Evolutionary conservation across 1,140 invertebrate species (phyloP), one percentile per base, ranked within the genome.

Genomic region (Ridgeia piscesae): DNA sequence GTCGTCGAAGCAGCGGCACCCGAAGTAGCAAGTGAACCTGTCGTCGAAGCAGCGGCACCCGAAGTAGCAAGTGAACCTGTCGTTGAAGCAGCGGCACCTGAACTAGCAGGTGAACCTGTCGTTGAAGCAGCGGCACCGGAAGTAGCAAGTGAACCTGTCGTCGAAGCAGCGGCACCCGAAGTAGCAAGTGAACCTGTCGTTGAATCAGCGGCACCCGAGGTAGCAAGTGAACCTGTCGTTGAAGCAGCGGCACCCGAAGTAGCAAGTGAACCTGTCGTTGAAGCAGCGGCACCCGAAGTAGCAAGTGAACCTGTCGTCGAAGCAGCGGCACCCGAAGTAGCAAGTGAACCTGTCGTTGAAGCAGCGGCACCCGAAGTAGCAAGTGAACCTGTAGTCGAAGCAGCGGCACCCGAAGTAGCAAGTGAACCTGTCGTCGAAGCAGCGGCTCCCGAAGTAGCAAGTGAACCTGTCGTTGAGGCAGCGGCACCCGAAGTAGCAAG

Each of bases 11-110:
- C 89, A n/a, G n/a, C n/a, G 33, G 31, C 2, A 35, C 33, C 33
- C 33, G 89, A 35, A 77, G 58, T 77, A 9, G 35, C 89, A 34
- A 90, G 89, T 90, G 89, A 90, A 90, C 89, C 89, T 31, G 89
- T 17, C 11, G 27, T 33, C 33, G 89, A 90, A 90, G 14, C 89
- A 9, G 89, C 9, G 1, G 6, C 33, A n/a, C n/a, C n/a, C 33
- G 89, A 8, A 77, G 6, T 77, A 90, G 21, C 89, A 34, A 90
- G 89, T 90, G 89, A 90, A 90, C 89, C 89, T 31, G 89, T 17
- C 11, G n/a, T 33, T 17, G 89, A 90, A 90, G 27, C 89, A n/a
- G n/a, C n/a, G 33, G 89, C 9, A n/a, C 33, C 33, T n/a, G 89
- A 35, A 90, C 9, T 34, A 9, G 35, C 89, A 34, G 33, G 31